Percentiles rank a stretch among this genome's conserved stretches.
phyloP scores from a whole-genome alignment of 2,113 vertebrate genomes.

The Phoenicopterus ruber region DNA sequence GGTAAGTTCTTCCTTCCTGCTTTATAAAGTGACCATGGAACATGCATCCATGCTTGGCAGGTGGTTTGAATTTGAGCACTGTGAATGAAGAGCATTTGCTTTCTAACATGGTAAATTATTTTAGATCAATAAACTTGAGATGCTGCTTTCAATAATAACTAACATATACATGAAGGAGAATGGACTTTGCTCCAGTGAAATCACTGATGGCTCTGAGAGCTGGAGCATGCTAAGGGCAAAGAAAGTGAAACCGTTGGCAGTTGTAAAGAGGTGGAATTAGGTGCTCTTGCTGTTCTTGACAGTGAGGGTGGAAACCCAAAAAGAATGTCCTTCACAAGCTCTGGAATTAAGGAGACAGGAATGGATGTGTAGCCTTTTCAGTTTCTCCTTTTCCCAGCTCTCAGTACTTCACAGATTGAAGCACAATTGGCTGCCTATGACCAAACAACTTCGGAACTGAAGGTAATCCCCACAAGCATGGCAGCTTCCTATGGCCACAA shows the following conservation, averaged over 20 bases:
- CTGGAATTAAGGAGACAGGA: background rate
- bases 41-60: background rate
- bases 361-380: background rate
- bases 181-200: background rate
- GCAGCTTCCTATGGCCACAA: conserved; percentile 83
- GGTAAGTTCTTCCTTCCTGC: background rate
- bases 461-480: conserved; percentile 80
- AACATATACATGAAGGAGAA: background rate
- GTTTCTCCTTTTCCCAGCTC: background rate
- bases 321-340: background rate
- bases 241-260: conserved; percentile 37
- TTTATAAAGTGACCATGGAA: background rate
- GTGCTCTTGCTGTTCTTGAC: background rate
- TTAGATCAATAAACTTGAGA: background rate
- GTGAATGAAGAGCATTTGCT: background rate
- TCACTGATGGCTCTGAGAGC: conserved; percentile 43
- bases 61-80: background rate
- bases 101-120: background rate
- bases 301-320: background rate
- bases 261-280: background rate
- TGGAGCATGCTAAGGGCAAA: conserved; percentile 79
- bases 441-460: conserved; percentile 82
- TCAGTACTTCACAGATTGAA: conserved; percentile 68
- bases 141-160: background rate
- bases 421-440: conserved; percentile 79